Conservation (phyloP, 2,888 invertebrate genomes). For the Erebia ligea region DNA sequence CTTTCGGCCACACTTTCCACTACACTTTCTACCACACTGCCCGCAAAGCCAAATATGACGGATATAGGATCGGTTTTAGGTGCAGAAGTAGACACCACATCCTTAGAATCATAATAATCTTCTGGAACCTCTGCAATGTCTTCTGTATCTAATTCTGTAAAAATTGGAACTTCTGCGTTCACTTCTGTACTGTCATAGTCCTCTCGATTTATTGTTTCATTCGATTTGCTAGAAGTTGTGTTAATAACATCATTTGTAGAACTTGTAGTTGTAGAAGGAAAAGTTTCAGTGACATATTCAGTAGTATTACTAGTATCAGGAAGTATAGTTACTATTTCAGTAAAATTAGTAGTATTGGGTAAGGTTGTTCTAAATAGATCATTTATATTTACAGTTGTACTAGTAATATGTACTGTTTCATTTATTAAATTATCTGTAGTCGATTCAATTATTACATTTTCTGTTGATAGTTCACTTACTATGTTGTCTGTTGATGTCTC, state of each 20-base stretch:
- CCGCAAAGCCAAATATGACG: slow-evolving; percentile 74
- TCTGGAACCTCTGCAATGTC: slow-evolving; percentile 65
- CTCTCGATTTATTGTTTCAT: slow-evolving; percentile 28
- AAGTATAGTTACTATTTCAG: background rate
- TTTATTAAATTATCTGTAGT: slow-evolving; percentile 5
- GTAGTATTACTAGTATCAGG: slow-evolving; percentile 1
- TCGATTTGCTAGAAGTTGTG: slow-evolving; percentile 39
- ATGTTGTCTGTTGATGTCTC: background rate
- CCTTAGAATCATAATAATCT: slow-evolving; percentile 76
- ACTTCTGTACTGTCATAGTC: slow-evolving; percentile 48
- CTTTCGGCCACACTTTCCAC: slow-evolving; percentile 75
- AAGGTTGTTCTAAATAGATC: background rate
- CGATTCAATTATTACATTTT: background rate
- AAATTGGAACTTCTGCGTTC: slow-evolving; percentile 61
- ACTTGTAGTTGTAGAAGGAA: slow-evolving; percentile 12
- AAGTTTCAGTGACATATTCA: slow-evolving; percentile 20
- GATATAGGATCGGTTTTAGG: slow-evolving; percentile 74
- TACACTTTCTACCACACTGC: slow-evolving; percentile 74
- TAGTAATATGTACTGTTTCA: background rate
- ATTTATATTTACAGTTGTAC: no score
- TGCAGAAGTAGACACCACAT: slow-evolving; percentile 68
- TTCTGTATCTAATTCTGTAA: slow-evolving; percentile 68
- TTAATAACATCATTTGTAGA: slow-evolving; percentile 35
- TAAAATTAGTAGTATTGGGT: background rate
- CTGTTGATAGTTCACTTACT: background rate